Conservation (phyloP, 2,113 vertebrate species). For the Okapia johnstoni region DNA sequence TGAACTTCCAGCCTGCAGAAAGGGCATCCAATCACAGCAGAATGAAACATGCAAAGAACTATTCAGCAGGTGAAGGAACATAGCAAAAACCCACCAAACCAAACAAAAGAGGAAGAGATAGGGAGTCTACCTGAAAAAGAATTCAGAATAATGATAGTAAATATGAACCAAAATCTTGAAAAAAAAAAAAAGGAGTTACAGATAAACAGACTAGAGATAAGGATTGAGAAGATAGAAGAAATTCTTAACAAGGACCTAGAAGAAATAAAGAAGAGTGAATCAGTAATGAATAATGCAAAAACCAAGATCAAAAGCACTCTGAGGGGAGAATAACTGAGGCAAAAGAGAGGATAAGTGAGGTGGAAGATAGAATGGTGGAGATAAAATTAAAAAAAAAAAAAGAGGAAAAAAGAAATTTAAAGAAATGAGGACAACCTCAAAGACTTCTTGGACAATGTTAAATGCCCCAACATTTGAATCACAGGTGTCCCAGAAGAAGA, state of each 20-base stretch:
- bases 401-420: background rate
- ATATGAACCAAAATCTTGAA: background rate
- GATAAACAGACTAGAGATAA: background rate
- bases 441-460: background rate
- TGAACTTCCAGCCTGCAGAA: background rate
- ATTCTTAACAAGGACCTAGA: background rate
- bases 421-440: background rate
- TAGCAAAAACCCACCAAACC: background rate
- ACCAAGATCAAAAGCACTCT: background rate
- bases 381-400: background rate
- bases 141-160: background rate
- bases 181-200: background rate
- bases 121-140: background rate
- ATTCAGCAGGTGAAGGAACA: background rate
- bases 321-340: background rate
- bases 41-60: background rate
- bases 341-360: background rate
- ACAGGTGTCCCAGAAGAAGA: background rate
- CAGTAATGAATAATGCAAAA: background rate
- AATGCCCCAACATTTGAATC: background rate
- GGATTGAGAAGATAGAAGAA: background rate
- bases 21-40: background rate
- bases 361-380: rapidly evolving
- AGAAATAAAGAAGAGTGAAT: background rate
- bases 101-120: background rate